Evolutionary conservation across 1,140 invertebrate genomes (phyloP).

Genomic region (Calephelis nemesis): DNA sequence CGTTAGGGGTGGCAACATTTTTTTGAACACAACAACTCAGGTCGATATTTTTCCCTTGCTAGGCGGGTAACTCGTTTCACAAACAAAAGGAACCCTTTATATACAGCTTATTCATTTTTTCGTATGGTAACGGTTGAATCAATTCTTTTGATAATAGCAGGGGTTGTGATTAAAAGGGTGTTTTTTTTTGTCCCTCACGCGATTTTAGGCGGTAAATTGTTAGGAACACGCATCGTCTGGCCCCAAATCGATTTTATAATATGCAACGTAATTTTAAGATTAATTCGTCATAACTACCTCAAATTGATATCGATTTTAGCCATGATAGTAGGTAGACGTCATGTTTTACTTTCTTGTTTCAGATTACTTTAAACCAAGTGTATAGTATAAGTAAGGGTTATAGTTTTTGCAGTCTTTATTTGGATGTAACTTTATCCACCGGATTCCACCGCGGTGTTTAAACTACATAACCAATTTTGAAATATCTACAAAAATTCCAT

Average conservation of each 20-base stretch:
- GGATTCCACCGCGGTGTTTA: too few species aligned
- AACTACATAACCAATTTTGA: too few species aligned
- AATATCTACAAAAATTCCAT: too few species aligned
- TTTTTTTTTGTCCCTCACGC: constrained; percentile 71
- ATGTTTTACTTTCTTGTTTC: neutral
- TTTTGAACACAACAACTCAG: constrained; percentile 44
- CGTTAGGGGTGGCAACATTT: constrained; percentile 62
- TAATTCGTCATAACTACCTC: neutral
- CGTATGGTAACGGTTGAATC: constrained; percentile 57
- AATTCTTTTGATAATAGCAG: constrained; percentile 69
- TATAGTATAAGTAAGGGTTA: neutral
- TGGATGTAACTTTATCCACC: too few species aligned
- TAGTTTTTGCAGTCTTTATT: too few species aligned
- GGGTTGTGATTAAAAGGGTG: constrained; percentile 65
- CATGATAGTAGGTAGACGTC: neutral
- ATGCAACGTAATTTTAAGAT: neutral
- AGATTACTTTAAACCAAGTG: neutral
- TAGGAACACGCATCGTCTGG: constrained; percentile 52
- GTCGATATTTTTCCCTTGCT: constrained; percentile 67
- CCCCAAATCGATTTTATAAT: constrained; percentile 24
- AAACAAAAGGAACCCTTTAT: constrained; percentile 61
- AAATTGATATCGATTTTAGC: neutral
- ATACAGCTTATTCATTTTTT: constrained; percentile 69
- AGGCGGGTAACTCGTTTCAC: constrained; percentile 47
- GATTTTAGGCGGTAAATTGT: constrained; percentile 55